Conservation (phyloP, 2,888 invertebrate species). For the Hermodice carunculata region DNA sequence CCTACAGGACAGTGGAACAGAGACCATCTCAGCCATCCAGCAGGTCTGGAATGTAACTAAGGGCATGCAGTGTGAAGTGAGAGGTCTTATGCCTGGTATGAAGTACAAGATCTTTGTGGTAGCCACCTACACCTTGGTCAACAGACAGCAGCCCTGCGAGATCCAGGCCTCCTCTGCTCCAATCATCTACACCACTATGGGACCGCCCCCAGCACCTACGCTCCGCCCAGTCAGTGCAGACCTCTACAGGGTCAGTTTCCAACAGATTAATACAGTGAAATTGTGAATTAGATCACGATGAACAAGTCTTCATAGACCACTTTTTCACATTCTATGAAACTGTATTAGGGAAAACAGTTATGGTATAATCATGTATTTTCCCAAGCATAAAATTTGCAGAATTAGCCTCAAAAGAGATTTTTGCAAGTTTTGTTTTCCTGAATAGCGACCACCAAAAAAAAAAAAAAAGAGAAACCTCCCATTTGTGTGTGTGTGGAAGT, state of each 20-base stretch:
- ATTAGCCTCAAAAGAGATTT: too few species aligned
- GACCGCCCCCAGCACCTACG: conserved; percentile 61
- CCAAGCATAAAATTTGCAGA: too few species aligned
- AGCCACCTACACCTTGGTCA: conserved; percentile 62
- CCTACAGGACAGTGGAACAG: conserved; percentile 59
- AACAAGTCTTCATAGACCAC: not conserved
- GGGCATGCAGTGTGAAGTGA: conserved; percentile 53
- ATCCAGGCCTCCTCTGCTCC: conserved; percentile 64
- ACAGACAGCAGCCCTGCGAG: conserved; percentile 61
- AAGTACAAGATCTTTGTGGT: conserved; percentile 67
- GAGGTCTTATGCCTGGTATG: conserved; percentile 61
- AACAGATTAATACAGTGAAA: too few species aligned
- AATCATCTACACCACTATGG: conserved; percentile 65
- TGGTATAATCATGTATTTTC: too few species aligned
- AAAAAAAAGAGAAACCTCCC: too few species aligned
- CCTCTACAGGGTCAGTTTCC: conserved; percentile 58
- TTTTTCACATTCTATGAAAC: not conserved
- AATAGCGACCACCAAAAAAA: too few species aligned
- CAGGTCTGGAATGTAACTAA: conserved; percentile 65
- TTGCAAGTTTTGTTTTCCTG: too few species aligned
- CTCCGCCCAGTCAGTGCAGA: conserved; percentile 59
- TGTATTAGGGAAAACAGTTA: too few species aligned
- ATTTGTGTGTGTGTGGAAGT: too few species aligned
- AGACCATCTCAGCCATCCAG: conserved; percentile 59
- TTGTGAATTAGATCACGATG: too few species aligned